Percentiles rank a stretch among this genome's conserved stretches.
Conservation (phyloP, 2,797 vertebrate species). For the Psittacula derbiana region DNA sequence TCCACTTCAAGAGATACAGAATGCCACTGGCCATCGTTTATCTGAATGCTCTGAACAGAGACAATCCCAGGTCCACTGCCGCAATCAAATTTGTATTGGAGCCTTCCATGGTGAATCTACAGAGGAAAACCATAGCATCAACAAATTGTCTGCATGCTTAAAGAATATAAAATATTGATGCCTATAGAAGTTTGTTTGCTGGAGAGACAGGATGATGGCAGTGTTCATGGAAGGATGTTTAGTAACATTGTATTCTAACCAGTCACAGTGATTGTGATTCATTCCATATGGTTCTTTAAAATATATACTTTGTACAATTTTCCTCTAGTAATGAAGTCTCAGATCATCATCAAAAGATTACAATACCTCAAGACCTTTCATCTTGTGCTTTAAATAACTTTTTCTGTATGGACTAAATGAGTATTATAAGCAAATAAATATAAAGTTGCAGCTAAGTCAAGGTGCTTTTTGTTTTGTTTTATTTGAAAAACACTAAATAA, state of each 20-base stretch:
- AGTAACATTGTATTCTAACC: neutral
- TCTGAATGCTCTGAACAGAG: slow-evolving; percentile 92
- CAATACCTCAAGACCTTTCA: neutral
- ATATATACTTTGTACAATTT: neutral
- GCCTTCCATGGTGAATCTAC: slow-evolving; percentile 92
- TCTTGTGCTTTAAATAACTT: neutral
- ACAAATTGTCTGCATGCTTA: neutral
- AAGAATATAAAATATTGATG: neutral
- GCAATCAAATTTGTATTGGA: slow-evolving; percentile 98
- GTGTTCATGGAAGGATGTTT: neutral
- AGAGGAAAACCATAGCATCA: neutral
- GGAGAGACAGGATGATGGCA: neutral
- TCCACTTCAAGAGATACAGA: slow-evolving; percentile 91
- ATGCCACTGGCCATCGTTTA: slow-evolving; percentile 98
- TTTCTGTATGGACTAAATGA: neutral
- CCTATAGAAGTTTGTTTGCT: neutral
- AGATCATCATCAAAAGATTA: neutral
- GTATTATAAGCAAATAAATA: neutral
- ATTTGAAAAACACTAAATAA: neutral
- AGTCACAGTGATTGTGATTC: neutral
- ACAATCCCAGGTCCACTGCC: slow-evolving; percentile 95
- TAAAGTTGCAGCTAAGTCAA: neutral
- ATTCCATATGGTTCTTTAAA: neutral
- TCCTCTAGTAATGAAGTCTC: neutral
- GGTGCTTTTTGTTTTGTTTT: neutral